phyloP scores from a whole-genome alignment of 2,888 invertebrate genomes.

The Microplitis manilae region DNA sequence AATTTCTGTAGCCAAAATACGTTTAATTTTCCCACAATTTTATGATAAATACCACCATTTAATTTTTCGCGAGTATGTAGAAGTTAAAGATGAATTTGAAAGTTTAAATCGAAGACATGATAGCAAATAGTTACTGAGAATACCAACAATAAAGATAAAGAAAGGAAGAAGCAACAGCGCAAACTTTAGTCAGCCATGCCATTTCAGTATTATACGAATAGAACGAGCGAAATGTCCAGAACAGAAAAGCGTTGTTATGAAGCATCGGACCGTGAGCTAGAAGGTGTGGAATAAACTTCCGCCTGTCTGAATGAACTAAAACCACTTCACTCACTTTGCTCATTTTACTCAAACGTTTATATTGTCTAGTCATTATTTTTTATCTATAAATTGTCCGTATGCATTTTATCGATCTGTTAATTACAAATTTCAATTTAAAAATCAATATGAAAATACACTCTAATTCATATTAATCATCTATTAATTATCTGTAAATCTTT shows the following conservation, averaged over 20 bases:
- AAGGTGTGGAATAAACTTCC: slow-evolving; percentile 57
- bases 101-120: slow-evolving; percentile 50
- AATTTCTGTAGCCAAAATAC: neutral
- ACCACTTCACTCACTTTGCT: neutral
- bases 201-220: slow-evolving; percentile 42
- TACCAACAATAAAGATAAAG: slow-evolving; percentile 57
- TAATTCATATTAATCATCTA: neutral
- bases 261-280: slow-evolving; percentile 40
- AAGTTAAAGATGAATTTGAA: neutral
- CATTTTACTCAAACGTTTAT: neutral
- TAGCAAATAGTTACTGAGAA: slow-evolving; percentile 59
- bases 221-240: slow-evolving; percentile 52
- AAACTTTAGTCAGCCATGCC: slow-evolving; percentile 15
- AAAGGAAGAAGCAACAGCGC: slow-evolving; percentile 31
- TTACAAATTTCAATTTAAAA: neutral
- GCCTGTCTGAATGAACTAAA: slow-evolving; percentile 41
- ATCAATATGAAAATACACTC: neutral
- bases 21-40: neutral
- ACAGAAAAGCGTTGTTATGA: slow-evolving; percentile 42
- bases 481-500: neutral
- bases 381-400: neutral
- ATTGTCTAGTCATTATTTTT: neutral
- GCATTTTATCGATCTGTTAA: neutral
- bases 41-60: neutral
- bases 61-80: neutral